Base-by-base conservation (phyloP, 2,797 vertebrate genomes). In the Agapornis canus region DNA sequence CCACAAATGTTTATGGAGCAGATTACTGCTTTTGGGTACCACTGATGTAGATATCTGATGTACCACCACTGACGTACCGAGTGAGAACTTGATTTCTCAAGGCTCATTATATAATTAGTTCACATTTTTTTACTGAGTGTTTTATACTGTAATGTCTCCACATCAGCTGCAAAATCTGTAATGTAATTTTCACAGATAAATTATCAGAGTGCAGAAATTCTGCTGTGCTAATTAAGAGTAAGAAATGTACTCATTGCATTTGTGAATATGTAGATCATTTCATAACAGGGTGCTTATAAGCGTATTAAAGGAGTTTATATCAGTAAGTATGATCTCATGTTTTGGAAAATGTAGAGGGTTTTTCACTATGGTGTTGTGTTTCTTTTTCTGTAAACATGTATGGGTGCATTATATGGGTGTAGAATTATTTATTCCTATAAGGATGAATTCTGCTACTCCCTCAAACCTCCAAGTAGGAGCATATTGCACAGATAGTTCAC, bases 71-170 rank as follows among this genome's bases (percentile, higher is more conserved):
- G 89, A 93, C 3, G 3, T 91, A 86, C 49, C 66, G 63, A 92
- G 80, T 93, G 37, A 94, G 94, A 77, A 68, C 48, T 31, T 85
- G 84, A 91, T 94, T 95, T 95, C 84, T 95, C 61, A 82, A 68
- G 79, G 78, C 65, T 94, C 82, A 91, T 95, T 90, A 93, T 94
- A 25, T 95, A 94, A 96, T 93, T 93, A 92, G 64, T 86, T 71
- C 37, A 9, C 80, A 6, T 82, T 92, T 96, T 90, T 88, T 93
- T 82, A 49, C 69, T 40, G 39, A 29, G 10, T 92, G 25, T 71
- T 83, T 95, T 94, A 92, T 81, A 89, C 81, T 91, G 35, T 80
- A 95, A 93, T 92, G 64, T 85, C 89, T 95, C 87, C 72, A 39
- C 92, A 95, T 93, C 89, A 71, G 57, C 79, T 89, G 57, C 61